These are phyloP conservation scores for Clusia tigrina DNA, from an alignment of 2,888 invertebrate genomes.

Conservation along the genomic window DNA sequence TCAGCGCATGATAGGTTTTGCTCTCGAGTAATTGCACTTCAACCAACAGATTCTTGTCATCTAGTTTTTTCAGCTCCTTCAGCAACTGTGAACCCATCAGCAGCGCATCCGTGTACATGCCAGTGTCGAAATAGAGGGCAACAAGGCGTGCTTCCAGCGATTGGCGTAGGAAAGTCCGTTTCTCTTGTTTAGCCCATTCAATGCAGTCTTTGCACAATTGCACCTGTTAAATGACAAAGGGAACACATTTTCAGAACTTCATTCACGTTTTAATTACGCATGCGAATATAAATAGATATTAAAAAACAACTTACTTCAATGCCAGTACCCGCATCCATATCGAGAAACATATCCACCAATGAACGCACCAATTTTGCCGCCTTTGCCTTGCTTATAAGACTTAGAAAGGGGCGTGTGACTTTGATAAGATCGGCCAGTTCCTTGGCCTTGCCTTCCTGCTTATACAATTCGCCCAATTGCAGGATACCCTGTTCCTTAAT, in stretches of 20 bases:
- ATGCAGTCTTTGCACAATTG: conserved; percentile 97
- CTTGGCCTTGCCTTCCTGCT: conserved; percentile 92
- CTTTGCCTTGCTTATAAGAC: conserved; percentile 96
- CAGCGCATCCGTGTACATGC: conserved; percentile 87
- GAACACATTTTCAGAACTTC: background rate
- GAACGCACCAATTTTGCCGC: conserved; percentile 97
- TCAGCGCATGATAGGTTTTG: conserved; percentile 97
- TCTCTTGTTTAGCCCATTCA: conserved; percentile 98
- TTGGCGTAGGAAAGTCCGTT: conserved; percentile 95
- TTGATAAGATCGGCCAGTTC: conserved; percentile 92
- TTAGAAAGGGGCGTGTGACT: conserved; percentile 93
- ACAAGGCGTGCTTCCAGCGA: conserved; percentile 94
- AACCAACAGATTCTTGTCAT: conserved; percentile 97
- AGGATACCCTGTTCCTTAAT: conserved; percentile 93
- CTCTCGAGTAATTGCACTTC: conserved; percentile 98
- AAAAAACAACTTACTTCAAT: conserved; percentile 70
- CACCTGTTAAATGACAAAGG: conserved; percentile 62
- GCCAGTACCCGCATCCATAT: conserved; percentile 95
- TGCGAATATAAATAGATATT: background rate
- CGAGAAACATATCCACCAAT: conserved; percentile 96
- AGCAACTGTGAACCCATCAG: conserved; percentile 85
- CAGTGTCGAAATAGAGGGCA: conserved; percentile 92
- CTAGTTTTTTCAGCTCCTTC: conserved; percentile 96
- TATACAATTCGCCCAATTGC: conserved; percentile 89
- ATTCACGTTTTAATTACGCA: background rate